A percentile compares a stretch with the other conserved stretches of the same genome.
Evolutionary conservation across 2,113 vertebrate genomes (phyloP).

Genomic region (Microcebus jonahi): DNA sequence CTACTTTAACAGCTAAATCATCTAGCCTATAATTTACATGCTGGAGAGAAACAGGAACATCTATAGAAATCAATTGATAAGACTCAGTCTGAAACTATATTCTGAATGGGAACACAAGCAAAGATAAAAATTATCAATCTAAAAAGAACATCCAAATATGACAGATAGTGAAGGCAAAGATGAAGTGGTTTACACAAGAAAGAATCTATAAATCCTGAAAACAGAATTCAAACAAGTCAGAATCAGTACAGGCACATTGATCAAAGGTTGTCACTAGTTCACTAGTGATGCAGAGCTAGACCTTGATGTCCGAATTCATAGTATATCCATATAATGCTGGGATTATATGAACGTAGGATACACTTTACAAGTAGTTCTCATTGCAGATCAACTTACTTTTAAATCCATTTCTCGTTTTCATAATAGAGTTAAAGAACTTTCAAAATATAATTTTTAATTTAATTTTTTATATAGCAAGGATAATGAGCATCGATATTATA

Average conservation of each 20-base stretch:
- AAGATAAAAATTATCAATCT: slow-evolving; percentile 30
- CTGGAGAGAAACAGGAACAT: background rate
- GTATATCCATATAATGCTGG: background rate
- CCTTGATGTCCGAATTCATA: background rate
- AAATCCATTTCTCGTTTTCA: background rate
- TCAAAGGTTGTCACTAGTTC: background rate
- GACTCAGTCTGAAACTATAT: background rate
- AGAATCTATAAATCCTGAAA: slow-evolving; percentile 1
- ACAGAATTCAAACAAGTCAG: background rate
- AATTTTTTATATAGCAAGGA: no score
- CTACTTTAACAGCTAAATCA: background rate
- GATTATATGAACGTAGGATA: background rate
- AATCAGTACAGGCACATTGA: background rate
- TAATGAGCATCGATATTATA: no score
- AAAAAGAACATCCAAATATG: background rate
- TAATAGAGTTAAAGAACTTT: background rate
- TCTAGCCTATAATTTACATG: background rate
- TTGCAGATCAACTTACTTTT: background rate
- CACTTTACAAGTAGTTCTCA: background rate
- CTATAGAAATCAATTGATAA: background rate
- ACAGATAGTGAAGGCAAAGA: slow-evolving; percentile 12
- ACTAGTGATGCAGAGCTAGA: background rate
- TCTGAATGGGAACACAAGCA: slow-evolving; percentile 4
- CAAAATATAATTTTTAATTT: background rate
- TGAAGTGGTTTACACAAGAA: background rate